Conservation (phyloP, 2,797 vertebrate genomes). For the Chelon labrosus region DNA sequence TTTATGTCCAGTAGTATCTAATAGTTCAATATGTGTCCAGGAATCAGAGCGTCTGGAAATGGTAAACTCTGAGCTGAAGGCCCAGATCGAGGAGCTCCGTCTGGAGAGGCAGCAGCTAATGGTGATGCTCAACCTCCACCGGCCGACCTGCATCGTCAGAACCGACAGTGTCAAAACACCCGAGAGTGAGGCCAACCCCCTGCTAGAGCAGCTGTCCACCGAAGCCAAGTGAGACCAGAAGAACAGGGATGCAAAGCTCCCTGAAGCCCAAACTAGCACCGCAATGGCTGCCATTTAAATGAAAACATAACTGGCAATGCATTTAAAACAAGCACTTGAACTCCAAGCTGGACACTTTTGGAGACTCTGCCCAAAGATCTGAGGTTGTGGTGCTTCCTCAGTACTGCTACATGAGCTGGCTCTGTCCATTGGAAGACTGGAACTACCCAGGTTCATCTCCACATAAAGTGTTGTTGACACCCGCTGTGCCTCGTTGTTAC, state of each 20-base stretch:
- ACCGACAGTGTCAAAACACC: slow-evolving; percentile 94
- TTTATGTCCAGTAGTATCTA: neutral
- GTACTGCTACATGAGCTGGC: slow-evolving; percentile 76
- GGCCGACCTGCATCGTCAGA: slow-evolving; percentile 96
- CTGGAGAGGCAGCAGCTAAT: slow-evolving; percentile 95
- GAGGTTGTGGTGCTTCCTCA: slow-evolving; percentile 57
- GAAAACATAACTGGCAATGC: slow-evolving; percentile 59
- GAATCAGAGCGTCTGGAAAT: slow-evolving; percentile 96
- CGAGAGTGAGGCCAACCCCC: slow-evolving; percentile 88
- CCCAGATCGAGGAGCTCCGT: slow-evolving; percentile 96
- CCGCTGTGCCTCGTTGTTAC: slow-evolving; percentile 76
- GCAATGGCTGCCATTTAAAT: slow-evolving; percentile 51
- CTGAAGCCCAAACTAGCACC: slow-evolving; percentile 45
- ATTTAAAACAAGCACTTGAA: slow-evolving; percentile 79
- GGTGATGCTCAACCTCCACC: slow-evolving; percentile 94
- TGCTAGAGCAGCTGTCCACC: slow-evolving; percentile 86
- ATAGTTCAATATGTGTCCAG: slow-evolving; percentile 72
- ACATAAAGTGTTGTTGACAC: slow-evolving; percentile 70
- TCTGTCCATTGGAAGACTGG: slow-evolving; percentile 74
- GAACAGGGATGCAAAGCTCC: slow-evolving; percentile 11
- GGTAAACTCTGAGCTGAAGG: slow-evolving; percentile 94
- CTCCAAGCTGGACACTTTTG: slow-evolving; percentile 73
- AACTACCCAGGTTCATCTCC: slow-evolving; percentile 62
- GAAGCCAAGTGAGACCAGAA: slow-evolving; percentile 74
- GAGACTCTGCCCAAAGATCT: slow-evolving; percentile 74